These are phyloP conservation scores for Drosophila prostipennis DNA, from an alignment of 2,888 invertebrate species.

Conservation along the genomic window DNA sequence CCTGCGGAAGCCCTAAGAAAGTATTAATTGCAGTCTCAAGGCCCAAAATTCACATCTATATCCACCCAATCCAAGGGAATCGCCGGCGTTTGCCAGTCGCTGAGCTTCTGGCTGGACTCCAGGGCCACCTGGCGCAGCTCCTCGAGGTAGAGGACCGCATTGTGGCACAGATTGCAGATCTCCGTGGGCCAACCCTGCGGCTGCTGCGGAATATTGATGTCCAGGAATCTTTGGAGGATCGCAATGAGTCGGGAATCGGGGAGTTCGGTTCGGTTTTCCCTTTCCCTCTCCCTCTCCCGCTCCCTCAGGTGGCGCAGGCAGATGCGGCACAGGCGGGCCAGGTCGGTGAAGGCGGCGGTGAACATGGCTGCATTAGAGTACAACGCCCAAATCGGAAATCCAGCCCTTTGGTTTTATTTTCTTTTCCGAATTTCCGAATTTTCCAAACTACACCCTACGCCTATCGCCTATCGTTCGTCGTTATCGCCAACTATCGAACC, in stretches of 20 bases:
- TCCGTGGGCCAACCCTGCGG: slow-evolving; percentile 63
- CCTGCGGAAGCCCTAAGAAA: slow-evolving; percentile 28
- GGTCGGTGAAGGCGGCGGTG: slow-evolving; percentile 52
- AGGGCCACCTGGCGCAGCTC: slow-evolving; percentile 68
- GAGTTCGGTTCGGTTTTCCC: slow-evolving; percentile 15
- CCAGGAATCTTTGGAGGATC: slow-evolving; percentile 63
- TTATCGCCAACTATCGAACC: too few species aligned
- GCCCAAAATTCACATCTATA: background rate
- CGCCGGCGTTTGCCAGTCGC: background rate
- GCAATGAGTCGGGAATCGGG: slow-evolving; percentile 57
- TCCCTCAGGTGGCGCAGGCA: slow-evolving; percentile 70
- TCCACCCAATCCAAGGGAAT: slow-evolving; percentile 4
- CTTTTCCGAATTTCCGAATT: too few species aligned
- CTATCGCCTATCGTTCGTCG: too few species aligned
- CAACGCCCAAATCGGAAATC: slow-evolving; percentile 22
- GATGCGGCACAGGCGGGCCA: slow-evolving; percentile 75
- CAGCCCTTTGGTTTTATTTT: too few species aligned
- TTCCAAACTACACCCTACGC: too few species aligned
- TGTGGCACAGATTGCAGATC: slow-evolving; percentile 73
- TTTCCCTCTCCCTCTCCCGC: background rate
- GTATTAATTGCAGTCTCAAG: slow-evolving; percentile 12
- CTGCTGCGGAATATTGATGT: slow-evolving; percentile 63
- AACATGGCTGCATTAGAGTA: slow-evolving; percentile 51
- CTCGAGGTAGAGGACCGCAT: slow-evolving; percentile 71
- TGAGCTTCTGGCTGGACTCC: slow-evolving; percentile 58